These are phyloP conservation scores for Ciona savignyi DNA, from an alignment of 23 tunicate genomes.

Conservation along the genomic window DNA sequence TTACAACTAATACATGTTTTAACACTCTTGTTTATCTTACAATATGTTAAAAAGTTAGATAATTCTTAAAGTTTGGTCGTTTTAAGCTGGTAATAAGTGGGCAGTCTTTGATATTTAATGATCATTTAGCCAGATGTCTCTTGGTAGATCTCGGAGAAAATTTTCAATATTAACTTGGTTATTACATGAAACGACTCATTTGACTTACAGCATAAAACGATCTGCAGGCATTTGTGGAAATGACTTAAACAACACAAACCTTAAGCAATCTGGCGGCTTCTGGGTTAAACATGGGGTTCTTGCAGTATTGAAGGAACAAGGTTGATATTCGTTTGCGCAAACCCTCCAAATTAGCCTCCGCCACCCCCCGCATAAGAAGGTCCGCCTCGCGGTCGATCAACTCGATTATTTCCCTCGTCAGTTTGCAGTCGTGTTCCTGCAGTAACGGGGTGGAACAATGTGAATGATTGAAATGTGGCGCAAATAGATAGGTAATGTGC, in stretches of 20 bases:
- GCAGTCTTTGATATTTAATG: background rate
- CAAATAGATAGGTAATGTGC: no score
- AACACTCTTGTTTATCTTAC: no score
- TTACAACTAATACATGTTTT: no score
- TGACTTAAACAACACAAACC: conserved; percentile 37
- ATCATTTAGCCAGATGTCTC: no score
- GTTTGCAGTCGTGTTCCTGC: conserved; percentile 90
- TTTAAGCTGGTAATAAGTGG: background rate
- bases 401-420: conserved; percentile 69
- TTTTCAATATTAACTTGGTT: background rate
- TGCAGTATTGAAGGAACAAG: conserved; percentile 73
- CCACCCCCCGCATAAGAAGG: conserved; percentile 76
- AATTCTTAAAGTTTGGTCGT: background rate
- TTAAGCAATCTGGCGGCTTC: conserved; percentile 80
- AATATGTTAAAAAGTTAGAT: no score
- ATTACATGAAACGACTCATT: background rate
- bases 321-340: conserved; percentile 75
- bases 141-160: no score
- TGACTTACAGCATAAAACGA: background rate
- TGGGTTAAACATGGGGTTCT: conserved; percentile 90
- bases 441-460: no score
- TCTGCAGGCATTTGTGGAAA: no score
- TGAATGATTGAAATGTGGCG: no score
- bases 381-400: conserved; percentile 93
- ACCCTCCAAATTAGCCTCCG: conserved; percentile 59